Base-by-base conservation (phyloP, 2,113 vertebrate species). In the Gila orcuttii region DNA sequence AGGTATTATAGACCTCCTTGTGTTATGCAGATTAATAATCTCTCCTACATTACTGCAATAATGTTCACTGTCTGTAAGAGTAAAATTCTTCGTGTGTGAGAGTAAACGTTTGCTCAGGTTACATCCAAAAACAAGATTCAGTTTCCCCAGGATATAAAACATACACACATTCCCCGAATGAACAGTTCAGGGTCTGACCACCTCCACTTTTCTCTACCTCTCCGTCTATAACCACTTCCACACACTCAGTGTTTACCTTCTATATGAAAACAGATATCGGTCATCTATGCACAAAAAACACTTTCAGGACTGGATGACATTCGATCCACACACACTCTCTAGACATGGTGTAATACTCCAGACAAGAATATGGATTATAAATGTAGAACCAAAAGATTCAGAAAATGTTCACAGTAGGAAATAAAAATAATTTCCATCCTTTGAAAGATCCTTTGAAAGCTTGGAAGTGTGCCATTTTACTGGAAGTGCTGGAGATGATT, bases 91-190 rank as follows among this genome's bases (percentile, higher is more conserved):
- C 6, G 28, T 85, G 88, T 88, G 87, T 47, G 76, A 2, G 55
- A 81, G 59, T 45, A 25, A 64, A 82, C 88, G 82, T 92, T 92
- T 91, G 76, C 36, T 90, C 91, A 93, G 83, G 88, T 87, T 88
- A 71, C 25, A 15, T 79, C 87, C 74, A 86, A 91, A 91, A 93
- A 91, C 89, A 85, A 79, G 50, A 80, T 83, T 88, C 60, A 90
- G 88, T 93, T 93, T 91, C 83, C 89, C 79, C 17, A 42, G 89
- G 82, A 90, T 89, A 91, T 90, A 91, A 90, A 93, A 87, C 47
- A 62, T 84, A 83, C 78, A 84, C 69, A 89, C 68, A 88, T 89
- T 91, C 77, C 87, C 85, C 33, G 39, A 55, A 68, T 45, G 10
- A 76, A 55, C 17, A 50, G 23, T 59, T 66, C 28, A 66, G 39